phyloP scores from a whole-genome alignment of 2,113 vertebrate species.

The Cricetomys ansorgei region DNA sequence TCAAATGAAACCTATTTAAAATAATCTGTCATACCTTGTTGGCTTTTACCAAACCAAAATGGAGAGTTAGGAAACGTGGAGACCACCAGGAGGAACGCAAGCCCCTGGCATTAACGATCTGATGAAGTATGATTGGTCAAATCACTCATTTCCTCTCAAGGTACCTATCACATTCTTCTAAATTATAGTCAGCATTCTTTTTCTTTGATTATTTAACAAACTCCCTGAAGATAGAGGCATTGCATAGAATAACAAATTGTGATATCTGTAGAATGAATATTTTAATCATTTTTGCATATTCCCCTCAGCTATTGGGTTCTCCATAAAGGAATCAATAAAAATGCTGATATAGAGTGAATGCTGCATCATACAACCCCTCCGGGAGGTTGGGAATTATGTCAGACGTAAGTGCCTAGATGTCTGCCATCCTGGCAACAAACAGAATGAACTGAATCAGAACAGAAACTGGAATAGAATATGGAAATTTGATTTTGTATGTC shows the following conservation, averaged over 20 bases:
- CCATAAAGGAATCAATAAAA: slow-evolving; percentile 44
- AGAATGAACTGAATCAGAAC: background rate
- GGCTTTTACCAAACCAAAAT: background rate
- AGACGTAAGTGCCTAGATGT: slow-evolving; percentile 27
- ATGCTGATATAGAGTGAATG: background rate
- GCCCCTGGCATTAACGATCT: background rate
- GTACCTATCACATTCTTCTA: slow-evolving; percentile 10
- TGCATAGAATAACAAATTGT: slow-evolving; percentile 39
- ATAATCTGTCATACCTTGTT: background rate
- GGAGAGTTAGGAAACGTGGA: background rate
- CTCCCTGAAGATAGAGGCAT: background rate
- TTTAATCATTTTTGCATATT: slow-evolving; percentile 54
- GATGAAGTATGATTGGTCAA: background rate
- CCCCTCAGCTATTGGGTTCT: background rate
- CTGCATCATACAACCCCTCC: background rate
- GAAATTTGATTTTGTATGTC: background rate
- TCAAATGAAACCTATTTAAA: slow-evolving; percentile 23
- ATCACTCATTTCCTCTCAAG: background rate
- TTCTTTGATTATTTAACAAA: slow-evolving; percentile 36
- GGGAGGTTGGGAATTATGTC: slow-evolving; percentile 18
- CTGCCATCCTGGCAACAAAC: background rate
- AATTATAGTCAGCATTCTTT: background rate
- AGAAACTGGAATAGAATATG: slow-evolving; percentile 39
- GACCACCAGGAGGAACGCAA: background rate
- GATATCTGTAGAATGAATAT: slow-evolving; percentile 43